Percentiles rank a stretch among this genome's conserved stretches.
Evolutionary conservation across 2,888 invertebrate species (phyloP).

Genomic region (Tortrix viridana): DNA sequence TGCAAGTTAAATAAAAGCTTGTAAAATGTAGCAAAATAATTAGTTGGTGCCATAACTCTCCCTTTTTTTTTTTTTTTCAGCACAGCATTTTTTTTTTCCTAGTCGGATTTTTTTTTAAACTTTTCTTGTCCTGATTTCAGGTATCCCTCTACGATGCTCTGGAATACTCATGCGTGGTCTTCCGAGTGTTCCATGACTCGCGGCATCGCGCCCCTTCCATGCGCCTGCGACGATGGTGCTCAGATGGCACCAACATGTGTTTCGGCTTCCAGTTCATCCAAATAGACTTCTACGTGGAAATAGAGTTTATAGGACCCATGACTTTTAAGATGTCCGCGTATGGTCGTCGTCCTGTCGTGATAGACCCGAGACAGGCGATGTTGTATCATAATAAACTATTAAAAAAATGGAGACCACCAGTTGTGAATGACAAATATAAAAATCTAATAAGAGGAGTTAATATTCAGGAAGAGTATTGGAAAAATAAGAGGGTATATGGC

Average conservation of each 20-base stretch:
- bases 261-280: slow-evolving; percentile 47
- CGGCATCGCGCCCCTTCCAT: slow-evolving; percentile 23
- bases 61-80: too few relatives aligned
- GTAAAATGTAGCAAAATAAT: too few relatives aligned
- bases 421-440: too few relatives aligned
- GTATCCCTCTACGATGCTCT: slow-evolving; percentile 49
- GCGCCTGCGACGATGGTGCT: slow-evolving; percentile 51
- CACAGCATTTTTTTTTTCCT: too few relatives aligned
- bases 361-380: slow-evolving; percentile 42
- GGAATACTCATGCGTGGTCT: slow-evolving; percentile 57
- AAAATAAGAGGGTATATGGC: too few relatives aligned
- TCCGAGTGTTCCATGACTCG: slow-evolving; percentile 40
- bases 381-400: slow-evolving; percentile 26
- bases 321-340: slow-evolving; percentile 46
- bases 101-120: too few relatives aligned
- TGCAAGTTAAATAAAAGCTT: too few relatives aligned
- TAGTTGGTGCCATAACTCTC: too few relatives aligned
- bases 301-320: slow-evolving; percentile 43
- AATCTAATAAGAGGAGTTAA: too few relatives aligned
- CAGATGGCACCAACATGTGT: slow-evolving; percentile 45
- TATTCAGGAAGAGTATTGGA: too few relatives aligned
- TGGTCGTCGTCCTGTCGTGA: slow-evolving; percentile 43
- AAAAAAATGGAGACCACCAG: too few relatives aligned
- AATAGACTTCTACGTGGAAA: slow-evolving; percentile 53
- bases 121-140: slow-evolving; percentile 44